Percentiles rank a stretch among this genome's conserved stretches.
Conservation (phyloP, 1,140 invertebrate genomes). For the Hermetia illucens region DNA sequence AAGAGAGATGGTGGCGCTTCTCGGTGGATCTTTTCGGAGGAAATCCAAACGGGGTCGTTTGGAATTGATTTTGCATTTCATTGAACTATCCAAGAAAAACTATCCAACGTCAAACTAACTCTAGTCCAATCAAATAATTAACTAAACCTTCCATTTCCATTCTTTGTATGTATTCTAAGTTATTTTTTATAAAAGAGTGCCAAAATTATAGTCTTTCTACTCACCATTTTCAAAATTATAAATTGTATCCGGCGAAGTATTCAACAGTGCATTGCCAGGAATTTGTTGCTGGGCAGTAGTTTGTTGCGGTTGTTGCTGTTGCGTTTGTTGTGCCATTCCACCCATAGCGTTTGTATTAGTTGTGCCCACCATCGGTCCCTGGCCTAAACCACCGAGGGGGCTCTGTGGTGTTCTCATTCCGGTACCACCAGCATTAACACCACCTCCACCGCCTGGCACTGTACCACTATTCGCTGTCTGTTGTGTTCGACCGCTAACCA, state of each 20-base stretch:
- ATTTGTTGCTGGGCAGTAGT: slow-evolving; percentile 9
- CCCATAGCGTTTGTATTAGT: slow-evolving; percentile 28
- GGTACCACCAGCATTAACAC: slow-evolving; percentile 10
- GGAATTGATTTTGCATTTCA: too few relatives aligned
- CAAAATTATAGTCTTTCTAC: not conserved
- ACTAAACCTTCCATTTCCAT: too few relatives aligned
- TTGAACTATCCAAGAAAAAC: not conserved
- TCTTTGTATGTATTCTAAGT: too few relatives aligned
- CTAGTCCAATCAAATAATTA: not conserved
- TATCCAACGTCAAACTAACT: not conserved
- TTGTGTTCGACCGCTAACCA: slow-evolving; percentile 67
- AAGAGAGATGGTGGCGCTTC: too few relatives aligned
- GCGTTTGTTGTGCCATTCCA: slow-evolving; percentile 15
- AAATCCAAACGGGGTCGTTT: too few relatives aligned
- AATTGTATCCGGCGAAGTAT: slow-evolving; percentile 25
- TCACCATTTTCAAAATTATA: slow-evolving; percentile 19
- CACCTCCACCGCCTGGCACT: slow-evolving; percentile 11
- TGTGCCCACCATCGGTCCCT: slow-evolving; percentile 16
- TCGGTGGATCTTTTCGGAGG: too few relatives aligned
- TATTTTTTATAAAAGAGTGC: too few relatives aligned
- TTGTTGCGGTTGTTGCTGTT: slow-evolving; percentile 7
- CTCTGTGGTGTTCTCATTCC: slow-evolving; percentile 26
- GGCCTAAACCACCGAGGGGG: slow-evolving; percentile 18
- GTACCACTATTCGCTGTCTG: slow-evolving; percentile 22
- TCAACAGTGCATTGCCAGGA: slow-evolving; percentile 17